Conservation (phyloP, 2,113 vertebrate species). For the Rhegmatorhina hoffmannsi region DNA sequence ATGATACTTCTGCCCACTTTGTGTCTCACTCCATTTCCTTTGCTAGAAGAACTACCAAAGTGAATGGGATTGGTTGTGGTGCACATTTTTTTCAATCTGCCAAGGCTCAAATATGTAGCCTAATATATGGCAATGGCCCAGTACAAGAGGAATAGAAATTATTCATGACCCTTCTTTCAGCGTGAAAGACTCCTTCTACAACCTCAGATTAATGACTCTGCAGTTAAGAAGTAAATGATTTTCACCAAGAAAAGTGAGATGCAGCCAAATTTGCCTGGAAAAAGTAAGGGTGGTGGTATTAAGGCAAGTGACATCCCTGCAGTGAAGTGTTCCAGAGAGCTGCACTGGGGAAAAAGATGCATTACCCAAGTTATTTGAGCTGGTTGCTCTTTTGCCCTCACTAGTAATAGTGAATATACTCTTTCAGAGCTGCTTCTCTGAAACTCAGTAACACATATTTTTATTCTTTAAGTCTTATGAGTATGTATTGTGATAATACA, state of each 20-base stretch:
- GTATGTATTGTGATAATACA: neutral
- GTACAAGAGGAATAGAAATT: constrained; percentile 42
- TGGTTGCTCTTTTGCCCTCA: neutral
- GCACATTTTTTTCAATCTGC: neutral
- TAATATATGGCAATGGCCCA: constrained; percentile 12
- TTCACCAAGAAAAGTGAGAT: constrained; percentile 1
- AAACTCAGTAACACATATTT: neutral
- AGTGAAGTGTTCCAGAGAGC: neutral
- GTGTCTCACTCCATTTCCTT: neutral
- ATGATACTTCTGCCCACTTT: neutral
- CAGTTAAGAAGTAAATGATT: constrained; percentile 14
- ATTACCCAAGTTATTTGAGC: neutral
- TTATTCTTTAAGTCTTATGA: neutral
- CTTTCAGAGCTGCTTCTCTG: neutral
- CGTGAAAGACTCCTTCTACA: constrained; percentile 5
- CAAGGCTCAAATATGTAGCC: neutral
- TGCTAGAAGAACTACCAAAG: neutral
- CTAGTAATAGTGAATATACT: neutral
- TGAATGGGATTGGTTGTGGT: constrained; percentile 19
- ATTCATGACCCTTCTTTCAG: constrained; percentile 31
- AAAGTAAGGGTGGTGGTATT: neutral
- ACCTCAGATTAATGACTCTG: constrained; percentile 17
- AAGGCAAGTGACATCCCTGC: neutral
- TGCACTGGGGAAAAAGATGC: neutral
- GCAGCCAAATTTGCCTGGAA: neutral